phyloP scores from a whole-genome alignment of 2,113 vertebrate genomes.

The Cebidichthys violaceus region DNA sequence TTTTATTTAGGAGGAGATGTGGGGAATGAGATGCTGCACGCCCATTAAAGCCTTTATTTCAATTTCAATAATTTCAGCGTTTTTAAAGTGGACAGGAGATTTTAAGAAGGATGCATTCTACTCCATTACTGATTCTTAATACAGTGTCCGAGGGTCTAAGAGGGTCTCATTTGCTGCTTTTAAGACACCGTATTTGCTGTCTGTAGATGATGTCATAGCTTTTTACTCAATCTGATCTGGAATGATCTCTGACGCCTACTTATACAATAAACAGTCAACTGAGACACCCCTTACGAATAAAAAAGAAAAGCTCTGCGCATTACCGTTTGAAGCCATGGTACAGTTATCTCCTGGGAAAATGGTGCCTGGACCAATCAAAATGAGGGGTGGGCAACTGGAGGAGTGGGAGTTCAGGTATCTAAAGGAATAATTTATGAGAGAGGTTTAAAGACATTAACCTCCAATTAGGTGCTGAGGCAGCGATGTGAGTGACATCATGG shows the following conservation, averaged over 20 bases:
- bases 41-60: not conserved
- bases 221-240: not conserved
- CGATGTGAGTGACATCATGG: constrained; percentile 47
- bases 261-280: not conserved
- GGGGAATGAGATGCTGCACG: not conserved
- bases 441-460: constrained; percentile 72
- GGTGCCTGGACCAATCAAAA: constrained; percentile 36
- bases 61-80: not conserved
- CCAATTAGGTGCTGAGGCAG: constrained; percentile 60
- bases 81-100: not conserved
- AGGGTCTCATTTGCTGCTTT: not conserved
- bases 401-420: constrained; percentile 63
- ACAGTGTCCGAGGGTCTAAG: not conserved
- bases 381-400: constrained; percentile 27
- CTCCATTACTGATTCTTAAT: not conserved
- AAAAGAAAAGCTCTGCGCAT: constrained; percentile 5
- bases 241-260: constrained; percentile 2
- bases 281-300: constrained; percentile 2
- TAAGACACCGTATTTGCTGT: not conserved
- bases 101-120: not conserved
- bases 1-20: not conserved
- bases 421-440: constrained; percentile 72
- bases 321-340: not conserved
- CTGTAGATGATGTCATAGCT: not conserved
- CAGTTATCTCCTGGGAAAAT: constrained; percentile 34